Percentiles rank a stretch among this genome's conserved stretches.
phyloP scores from a whole-genome alignment of 2,888 invertebrate species.

The Neria commutata region DNA sequence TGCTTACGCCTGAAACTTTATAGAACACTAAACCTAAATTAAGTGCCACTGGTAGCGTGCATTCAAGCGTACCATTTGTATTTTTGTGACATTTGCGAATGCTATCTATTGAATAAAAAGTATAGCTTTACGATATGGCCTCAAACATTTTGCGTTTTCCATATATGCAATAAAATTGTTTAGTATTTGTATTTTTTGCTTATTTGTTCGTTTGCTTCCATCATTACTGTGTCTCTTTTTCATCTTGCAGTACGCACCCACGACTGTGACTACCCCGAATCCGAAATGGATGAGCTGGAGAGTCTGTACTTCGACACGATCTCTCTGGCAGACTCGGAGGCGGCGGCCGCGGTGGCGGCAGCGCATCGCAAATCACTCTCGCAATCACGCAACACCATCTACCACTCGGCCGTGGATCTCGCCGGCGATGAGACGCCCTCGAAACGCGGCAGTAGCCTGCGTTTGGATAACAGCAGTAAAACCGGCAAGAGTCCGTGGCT shows the following conservation, averaged over 20 bases:
- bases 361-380: slow-evolving; percentile 63
- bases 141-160: not conserved
- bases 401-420: slow-evolving; percentile 67
- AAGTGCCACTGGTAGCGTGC: too few species aligned
- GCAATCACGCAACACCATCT: slow-evolving; percentile 67
- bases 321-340: slow-evolving; percentile 60
- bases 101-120: not conserved
- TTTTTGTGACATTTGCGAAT: not conserved
- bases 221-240: slow-evolving; percentile 20
- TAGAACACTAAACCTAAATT: too few species aligned
- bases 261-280: slow-evolving; percentile 61
- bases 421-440: slow-evolving; percentile 51
- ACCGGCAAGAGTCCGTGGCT: slow-evolving; percentile 29
- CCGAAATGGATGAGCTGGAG: slow-evolving; percentile 60
- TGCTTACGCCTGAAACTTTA: too few species aligned
- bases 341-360: slow-evolving; percentile 55
- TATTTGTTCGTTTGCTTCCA: too few species aligned
- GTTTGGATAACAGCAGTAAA: slow-evolving; percentile 39
- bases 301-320: slow-evolving; percentile 62
- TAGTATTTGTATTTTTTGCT: slow-evolving; percentile 20
- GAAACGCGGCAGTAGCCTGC: slow-evolving; percentile 45
- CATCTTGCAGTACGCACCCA: slow-evolving; percentile 56
- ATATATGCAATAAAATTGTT: slow-evolving; percentile 2
- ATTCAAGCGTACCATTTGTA: not conserved
- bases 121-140: not conserved